Evolutionary conservation across 1,140 invertebrate species (phyloP).

Genomic region (Hypsibius dujardini): DNA sequence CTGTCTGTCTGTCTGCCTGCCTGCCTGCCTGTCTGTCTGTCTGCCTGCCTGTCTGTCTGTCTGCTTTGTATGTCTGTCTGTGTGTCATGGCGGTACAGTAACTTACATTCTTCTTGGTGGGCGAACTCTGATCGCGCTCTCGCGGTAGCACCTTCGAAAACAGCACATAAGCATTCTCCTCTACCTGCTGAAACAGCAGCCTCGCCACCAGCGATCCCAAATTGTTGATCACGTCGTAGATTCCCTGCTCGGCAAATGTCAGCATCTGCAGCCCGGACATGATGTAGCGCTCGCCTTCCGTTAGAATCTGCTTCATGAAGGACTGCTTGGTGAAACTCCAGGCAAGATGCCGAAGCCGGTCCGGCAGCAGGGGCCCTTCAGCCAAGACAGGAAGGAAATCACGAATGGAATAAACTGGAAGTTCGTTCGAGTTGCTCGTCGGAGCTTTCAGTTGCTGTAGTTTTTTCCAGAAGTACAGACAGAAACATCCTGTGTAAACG

Average conservation of each 20-base stretch:
- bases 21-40: too few relatives aligned
- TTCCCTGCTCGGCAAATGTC: conserved; percentile 66
- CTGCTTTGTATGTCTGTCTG: neutral
- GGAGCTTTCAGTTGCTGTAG: conserved; percentile 46
- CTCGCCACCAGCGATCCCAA: conserved; percentile 83
- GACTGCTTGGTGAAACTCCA: conserved; percentile 85
- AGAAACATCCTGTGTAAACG: conserved; percentile 55
- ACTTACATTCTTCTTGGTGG: neutral
- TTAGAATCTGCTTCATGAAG: conserved; percentile 77
- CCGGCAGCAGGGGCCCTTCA: conserved; percentile 7
- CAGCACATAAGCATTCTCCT: conserved; percentile 86
- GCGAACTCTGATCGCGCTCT: conserved; percentile 34
- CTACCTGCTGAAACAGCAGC: conserved; percentile 88
- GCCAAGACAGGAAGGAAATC: conserved; percentile 27
- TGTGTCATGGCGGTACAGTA: conserved; percentile 2
- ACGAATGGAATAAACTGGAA: conserved; percentile 22
- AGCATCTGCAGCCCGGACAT: conserved; percentile 86
- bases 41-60: too few relatives aligned
- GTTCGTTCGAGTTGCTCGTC: conserved; percentile 33
- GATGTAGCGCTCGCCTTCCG: conserved; percentile 88
- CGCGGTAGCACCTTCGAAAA: conserved; percentile 79
- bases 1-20: too few relatives aligned
- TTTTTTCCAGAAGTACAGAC: conserved; percentile 52
- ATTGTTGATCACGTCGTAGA: conserved; percentile 92
- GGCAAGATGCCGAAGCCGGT: conserved; percentile 39